Percentiles rank a stretch among this genome's conserved stretches.
Evolutionary conservation across 2,113 vertebrate species (phyloP).

Genomic region (Callipepla californica): DNA sequence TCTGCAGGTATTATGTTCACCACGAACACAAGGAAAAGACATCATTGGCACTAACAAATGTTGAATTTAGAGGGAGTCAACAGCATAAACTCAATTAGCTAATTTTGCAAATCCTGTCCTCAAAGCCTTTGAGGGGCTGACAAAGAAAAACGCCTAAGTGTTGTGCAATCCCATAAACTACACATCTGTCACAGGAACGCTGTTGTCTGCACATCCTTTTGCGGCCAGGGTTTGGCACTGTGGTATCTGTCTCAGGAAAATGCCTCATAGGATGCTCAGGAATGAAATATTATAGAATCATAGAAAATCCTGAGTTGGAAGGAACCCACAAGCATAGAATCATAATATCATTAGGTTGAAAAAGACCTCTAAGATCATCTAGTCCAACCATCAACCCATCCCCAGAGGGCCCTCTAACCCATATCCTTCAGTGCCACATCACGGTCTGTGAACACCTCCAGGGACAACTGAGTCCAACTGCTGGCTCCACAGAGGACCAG

Average conservation of each 20-base stretch:
- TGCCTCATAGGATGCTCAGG: accelerated
- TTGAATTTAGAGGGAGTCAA: neutral
- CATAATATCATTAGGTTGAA: no score
- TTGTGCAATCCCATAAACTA: neutral
- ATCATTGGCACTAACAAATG: neutral
- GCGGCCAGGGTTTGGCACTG: neutral
- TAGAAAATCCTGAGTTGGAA: no score
- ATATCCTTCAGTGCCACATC: no score
- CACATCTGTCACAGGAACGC: neutral
- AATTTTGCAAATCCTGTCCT: neutral
- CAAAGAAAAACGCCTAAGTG: neutral
- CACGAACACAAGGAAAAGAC: neutral
- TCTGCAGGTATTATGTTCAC: neutral
- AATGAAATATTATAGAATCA: neutral
- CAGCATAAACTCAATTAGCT: neutral
- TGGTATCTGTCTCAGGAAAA: neutral
- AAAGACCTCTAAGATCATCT: no score
- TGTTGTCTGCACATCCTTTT: neutral
- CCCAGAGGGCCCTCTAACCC: no score
- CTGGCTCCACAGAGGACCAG: no score
- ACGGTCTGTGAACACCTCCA: no score
- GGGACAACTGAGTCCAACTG: no score
- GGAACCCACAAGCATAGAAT: no score
- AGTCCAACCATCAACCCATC: no score
- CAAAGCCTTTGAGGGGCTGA: neutral